Base-by-base conservation (phyloP, 2,797 vertebrate species). In the Aeoliscus strigatus region DNA sequence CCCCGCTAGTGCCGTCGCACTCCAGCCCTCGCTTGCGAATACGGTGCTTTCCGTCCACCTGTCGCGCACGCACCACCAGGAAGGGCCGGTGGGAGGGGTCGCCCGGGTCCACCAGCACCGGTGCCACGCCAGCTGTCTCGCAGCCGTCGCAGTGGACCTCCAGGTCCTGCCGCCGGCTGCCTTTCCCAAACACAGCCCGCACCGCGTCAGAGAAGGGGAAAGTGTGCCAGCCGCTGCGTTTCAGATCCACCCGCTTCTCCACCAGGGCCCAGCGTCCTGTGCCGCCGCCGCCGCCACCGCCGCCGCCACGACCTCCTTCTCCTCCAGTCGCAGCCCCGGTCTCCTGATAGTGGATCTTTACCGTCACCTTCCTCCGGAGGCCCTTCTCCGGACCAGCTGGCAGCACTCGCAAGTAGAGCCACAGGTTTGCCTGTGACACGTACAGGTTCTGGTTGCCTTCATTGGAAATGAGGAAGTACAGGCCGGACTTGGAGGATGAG, bases 391-490 rank as follows among this genome's bases (percentile, higher is more conserved):
- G 80, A 27, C 91, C 88, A 1, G 84, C 85, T 0, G 94, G 94
- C 63, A 92, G 85, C 69, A 97, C 83, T 33, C 92, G 93, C 83
- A 99, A 91, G 81, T 93, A 98, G 36, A 99, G 91, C 96, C 95
- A 99, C 61, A 99, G 87, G 81, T 89, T 97, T 66, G 96, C 94
- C 81, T 99, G 96, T 29, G 91, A 88, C 64, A 96, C 94, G 26
- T 89, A 92, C 61, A 99, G 90, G 80, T 96, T 96, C 84, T 94
- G 93, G 85, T 93, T 97, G 37, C 96, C 95, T 82, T 97, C 96
- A 1, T 94, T 97, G 55, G 96, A 98, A 76, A 99, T 88, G 60
- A 94, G 85, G 81, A 99, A 99, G 83, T 87, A 92, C 51, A 99
- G 86, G 51, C 88, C 87, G 18, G 92, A 86, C 79, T 91, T 92